phyloP scores from a whole-genome alignment of 2,113 vertebrate genomes.

The Neolamprologus kungweensis region DNA sequence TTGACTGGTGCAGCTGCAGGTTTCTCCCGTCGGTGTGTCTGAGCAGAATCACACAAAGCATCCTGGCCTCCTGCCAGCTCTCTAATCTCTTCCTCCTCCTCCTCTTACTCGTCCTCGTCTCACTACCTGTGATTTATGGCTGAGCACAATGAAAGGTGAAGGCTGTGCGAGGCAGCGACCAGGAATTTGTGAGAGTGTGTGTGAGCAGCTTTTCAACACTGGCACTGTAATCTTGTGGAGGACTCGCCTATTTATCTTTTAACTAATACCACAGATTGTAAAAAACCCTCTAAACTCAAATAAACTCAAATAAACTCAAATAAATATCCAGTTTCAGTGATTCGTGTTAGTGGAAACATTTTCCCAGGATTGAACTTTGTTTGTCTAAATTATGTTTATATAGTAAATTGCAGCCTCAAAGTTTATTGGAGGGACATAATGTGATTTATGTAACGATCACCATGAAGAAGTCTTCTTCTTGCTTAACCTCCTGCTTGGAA shows the following conservation, averaged over 20 bases:
- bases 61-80: neutral
- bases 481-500: neutral
- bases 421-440: neutral
- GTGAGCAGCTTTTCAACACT: neutral
- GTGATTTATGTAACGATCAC: neutral
- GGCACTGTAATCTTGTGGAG: neutral
- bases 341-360: neutral
- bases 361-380: neutral
- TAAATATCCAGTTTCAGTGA: neutral
- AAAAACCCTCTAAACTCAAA: neutral
- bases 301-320: neutral
- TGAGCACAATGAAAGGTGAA: conserved; percentile 20
- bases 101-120: neutral
- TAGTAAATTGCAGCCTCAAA: neutral
- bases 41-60: neutral
- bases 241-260: neutral
- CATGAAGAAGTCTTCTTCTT: neutral
- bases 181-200: neutral
- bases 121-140: conserved; percentile 29
- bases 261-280: neutral
- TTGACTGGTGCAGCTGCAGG: neutral
- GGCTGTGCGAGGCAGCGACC: neutral
- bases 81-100: neutral
- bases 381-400: neutral
- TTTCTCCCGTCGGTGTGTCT: neutral